Percentiles rank a stretch among this genome's conserved stretches.
These are phyloP conservation scores for Allygus modestus DNA, from an alignment of 2,888 invertebrate genomes.

Conservation along the genomic window DNA sequence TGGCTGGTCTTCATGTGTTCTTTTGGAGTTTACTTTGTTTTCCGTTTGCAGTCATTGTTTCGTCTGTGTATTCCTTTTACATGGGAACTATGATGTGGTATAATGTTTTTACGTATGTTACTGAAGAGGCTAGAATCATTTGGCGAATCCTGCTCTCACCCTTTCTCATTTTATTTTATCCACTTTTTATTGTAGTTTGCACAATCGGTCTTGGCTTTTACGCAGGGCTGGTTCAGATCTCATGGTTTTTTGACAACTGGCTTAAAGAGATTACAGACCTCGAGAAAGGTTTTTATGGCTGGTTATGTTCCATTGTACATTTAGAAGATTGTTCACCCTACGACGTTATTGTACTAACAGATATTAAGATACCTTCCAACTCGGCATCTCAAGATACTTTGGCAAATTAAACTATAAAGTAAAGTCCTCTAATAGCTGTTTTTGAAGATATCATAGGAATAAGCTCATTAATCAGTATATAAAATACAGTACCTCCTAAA, in stretches of 20 bases:
- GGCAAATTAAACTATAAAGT: constrained; percentile 16
- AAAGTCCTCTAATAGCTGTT: neutral
- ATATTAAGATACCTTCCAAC: constrained; percentile 71
- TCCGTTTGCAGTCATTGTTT: constrained; percentile 82
- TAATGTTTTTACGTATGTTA: constrained; percentile 83
- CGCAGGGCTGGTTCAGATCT: constrained; percentile 83
- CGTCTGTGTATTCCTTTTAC: constrained; percentile 84
- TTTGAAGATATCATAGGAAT: neutral
- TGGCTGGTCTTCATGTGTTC: constrained; percentile 82
- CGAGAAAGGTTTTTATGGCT: constrained; percentile 89
- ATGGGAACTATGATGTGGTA: constrained; percentile 88
- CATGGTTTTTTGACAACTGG: constrained; percentile 83
- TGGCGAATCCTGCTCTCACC: constrained; percentile 83
- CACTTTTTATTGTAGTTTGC: constrained; percentile 82
- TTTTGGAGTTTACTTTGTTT: constrained; percentile 81
- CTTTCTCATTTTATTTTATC: constrained; percentile 82
- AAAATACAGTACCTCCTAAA: no score
- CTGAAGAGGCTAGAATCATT: constrained; percentile 81
- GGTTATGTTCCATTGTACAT: constrained; percentile 82
- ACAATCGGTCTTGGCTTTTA: constrained; percentile 83
- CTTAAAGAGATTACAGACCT: constrained; percentile 84
- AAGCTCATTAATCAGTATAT: no score
- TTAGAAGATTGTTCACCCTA: constrained; percentile 87
- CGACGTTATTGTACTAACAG: constrained; percentile 82
- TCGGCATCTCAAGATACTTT: constrained; percentile 58